A percentile compares a stretch with the other conserved stretches of the same genome.
These are phyloP conservation scores for Nematostella vectensis DNA, from an alignment of 92 coral and sea anemone genomes.

Conservation along the genomic window DNA sequence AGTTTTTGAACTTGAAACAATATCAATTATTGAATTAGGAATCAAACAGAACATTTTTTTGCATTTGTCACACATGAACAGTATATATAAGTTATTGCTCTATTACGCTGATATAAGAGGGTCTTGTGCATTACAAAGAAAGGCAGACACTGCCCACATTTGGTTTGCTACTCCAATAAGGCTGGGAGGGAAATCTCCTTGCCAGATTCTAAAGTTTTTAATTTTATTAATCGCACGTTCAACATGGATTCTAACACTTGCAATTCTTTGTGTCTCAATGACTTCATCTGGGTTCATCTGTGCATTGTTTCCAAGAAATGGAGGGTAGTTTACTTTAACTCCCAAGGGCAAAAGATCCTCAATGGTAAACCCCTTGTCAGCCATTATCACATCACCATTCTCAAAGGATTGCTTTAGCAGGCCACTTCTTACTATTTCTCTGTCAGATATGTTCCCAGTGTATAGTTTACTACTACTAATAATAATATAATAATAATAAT, in stretches of 20 bases:
- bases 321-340: conserved; percentile 21
- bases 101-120: no score
- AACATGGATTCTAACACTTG: conserved; percentile 21
- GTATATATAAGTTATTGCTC: no score
- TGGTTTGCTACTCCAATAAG: conserved; percentile 26
- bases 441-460: conserved; percentile 25
- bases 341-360: conserved; percentile 31
- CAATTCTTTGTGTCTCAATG: conserved; percentile 22
- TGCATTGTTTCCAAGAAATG: conserved; percentile 25
- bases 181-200: conserved; percentile 28
- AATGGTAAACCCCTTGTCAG: conserved; percentile 5
- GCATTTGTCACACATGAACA: no score
- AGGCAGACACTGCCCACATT: conserved; percentile 24
- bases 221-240: conserved; percentile 22
- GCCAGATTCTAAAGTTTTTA: conserved; percentile 29
- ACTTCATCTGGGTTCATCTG: conserved; percentile 38
- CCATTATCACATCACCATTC: conserved; percentile 23
- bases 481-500: no score
- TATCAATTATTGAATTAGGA: no score
- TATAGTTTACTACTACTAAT: conserved; percentile 21
- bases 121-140: no score
- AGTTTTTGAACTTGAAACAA: no score
- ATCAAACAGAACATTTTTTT: no score
- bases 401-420: conserved; percentile 6
- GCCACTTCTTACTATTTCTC: conserved; percentile 40